A percentile compares a stretch with the other conserved stretches of the same genome.
Evolutionary conservation across 1,140 invertebrate genomes (phyloP).

Genomic region (Drosophila varians): DNA sequence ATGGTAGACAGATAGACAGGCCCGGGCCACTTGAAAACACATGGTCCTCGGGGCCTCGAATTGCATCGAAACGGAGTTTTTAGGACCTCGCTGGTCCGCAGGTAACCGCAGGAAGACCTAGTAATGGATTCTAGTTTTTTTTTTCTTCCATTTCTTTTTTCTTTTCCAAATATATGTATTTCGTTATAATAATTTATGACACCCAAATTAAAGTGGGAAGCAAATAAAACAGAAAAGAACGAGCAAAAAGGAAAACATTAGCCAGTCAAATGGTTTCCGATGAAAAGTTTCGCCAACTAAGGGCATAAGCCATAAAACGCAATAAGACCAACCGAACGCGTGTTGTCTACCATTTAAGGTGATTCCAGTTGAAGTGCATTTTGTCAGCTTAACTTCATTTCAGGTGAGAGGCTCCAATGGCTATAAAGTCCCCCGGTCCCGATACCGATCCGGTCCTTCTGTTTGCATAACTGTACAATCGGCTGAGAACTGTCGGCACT

Average conservation of each 20-base stretch:
- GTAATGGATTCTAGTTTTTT: conserved; percentile 24
- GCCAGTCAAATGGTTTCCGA: conserved; percentile 29
- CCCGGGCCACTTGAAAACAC: conserved; percentile 67
- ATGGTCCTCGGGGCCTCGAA: conserved; percentile 27
- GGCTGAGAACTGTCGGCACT: conserved; percentile 57
- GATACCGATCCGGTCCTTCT: conserved; percentile 17
- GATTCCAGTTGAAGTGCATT: conserved; percentile 61
- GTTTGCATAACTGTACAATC: conserved; percentile 63
- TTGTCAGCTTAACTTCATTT: conserved; percentile 61
- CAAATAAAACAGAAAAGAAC: background rate
- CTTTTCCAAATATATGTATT: conserved; percentile 3
- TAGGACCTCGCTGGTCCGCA: conserved; percentile 54
- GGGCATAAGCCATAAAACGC: conserved; percentile 12
- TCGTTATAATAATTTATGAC: conserved; percentile 56
- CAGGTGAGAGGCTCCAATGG: too few species aligned
- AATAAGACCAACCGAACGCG: conserved; percentile 42
- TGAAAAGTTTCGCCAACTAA: conserved; percentile 29
- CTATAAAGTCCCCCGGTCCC: conserved; percentile 29
- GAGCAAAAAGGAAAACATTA: background rate
- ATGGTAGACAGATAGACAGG: conserved; percentile 36
- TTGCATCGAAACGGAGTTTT: conserved; percentile 7
- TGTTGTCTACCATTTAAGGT: conserved; percentile 64
- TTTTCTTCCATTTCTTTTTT: conserved; percentile 8
- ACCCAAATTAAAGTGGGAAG: conserved; percentile 21
- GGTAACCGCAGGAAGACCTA: conserved; percentile 41